A percentile compares a stretch with the other conserved stretches of the same genome.
These are phyloP conservation scores for Antedon mediterranea DNA, from an alignment of 53 echinoderm and acorn worm species.

Conservation along the genomic window DNA sequence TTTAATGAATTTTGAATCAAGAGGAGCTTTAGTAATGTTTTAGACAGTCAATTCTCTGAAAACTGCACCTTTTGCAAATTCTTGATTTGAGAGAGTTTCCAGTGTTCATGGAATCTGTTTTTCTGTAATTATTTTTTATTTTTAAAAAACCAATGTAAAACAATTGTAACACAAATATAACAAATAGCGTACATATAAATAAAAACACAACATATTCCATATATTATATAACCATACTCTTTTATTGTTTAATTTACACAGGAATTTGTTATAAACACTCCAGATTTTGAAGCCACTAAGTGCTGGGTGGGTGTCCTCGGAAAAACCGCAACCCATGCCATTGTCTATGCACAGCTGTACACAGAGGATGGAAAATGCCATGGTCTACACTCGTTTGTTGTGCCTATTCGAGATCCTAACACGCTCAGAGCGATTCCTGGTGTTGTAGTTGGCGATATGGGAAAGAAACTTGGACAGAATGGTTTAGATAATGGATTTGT, in stretches of 20 bases:
- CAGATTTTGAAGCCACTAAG: constrained; percentile 73
- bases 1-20: too few relatives aligned
- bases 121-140: too few relatives aligned
- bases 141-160: too few relatives aligned
- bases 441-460: constrained; percentile 80
- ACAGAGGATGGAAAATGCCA: constrained; percentile 71
- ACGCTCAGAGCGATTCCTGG: constrained; percentile 56
- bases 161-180: too few relatives aligned
- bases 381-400: constrained; percentile 64
- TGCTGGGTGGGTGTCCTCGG: constrained; percentile 73
- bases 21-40: too few relatives aligned
- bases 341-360: constrained; percentile 75
- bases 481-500: constrained; percentile 95
- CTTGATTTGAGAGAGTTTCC: too few relatives aligned
- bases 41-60: too few relatives aligned
- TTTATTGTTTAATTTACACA: background rate
- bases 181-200: too few relatives aligned
- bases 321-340: constrained; percentile 63
- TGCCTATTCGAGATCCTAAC: constrained; percentile 49
- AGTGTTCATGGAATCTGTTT: too few relatives aligned
- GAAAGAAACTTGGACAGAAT: constrained; percentile 83
- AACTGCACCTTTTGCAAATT: too few relatives aligned
- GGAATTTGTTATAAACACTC: constrained; percentile 71
- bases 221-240: too few relatives aligned
- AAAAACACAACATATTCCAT: too few relatives aligned